These are phyloP conservation scores for Sesia bembeciformis DNA, from an alignment of 2,888 invertebrate genomes.

Conservation along the genomic window DNA sequence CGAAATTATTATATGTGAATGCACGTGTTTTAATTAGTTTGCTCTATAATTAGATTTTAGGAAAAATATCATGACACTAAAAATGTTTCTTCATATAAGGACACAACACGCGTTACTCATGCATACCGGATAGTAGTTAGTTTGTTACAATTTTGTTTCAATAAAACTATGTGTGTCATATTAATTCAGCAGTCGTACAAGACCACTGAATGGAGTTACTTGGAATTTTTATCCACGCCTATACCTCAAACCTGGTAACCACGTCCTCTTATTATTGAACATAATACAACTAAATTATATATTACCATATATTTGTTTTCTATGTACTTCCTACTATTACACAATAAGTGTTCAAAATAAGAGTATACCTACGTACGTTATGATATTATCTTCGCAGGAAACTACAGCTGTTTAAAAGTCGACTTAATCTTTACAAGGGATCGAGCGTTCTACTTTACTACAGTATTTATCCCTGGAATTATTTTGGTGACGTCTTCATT, in stretches of 20 bases:
- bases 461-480: slow-evolving; percentile 92
- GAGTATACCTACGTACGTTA: slow-evolving; percentile 21
- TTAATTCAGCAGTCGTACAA: slow-evolving; percentile 26
- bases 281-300: too few species aligned
- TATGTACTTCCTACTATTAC: not conserved
- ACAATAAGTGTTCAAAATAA: not conserved
- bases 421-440: slow-evolving; percentile 91
- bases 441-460: slow-evolving; percentile 92
- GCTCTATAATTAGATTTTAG: slow-evolving; percentile 9
- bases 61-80: not conserved
- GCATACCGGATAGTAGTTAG: slow-evolving; percentile 60
- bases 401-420: slow-evolving; percentile 92
- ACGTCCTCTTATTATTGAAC: too few species aligned
- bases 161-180: not conserved
- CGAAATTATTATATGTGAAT: slow-evolving; percentile 28
- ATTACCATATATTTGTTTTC: too few species aligned
- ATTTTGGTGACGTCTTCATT: slow-evolving; percentile 90
- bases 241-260: slow-evolving; percentile 5
- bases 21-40: slow-evolving; percentile 39
- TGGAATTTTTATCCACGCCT: slow-evolving; percentile 53
- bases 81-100: slow-evolving; percentile 8
- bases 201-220: slow-evolving; percentile 74
- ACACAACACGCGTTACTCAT: slow-evolving; percentile 73
- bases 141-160: slow-evolving; percentile 7
- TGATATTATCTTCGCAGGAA: slow-evolving; percentile 77